A percentile compares a stretch with the other conserved stretches of the same genome.
phyloP scores from a whole-genome alignment of 2,888 invertebrate genomes.

The Crocallis elinguaria region DNA sequence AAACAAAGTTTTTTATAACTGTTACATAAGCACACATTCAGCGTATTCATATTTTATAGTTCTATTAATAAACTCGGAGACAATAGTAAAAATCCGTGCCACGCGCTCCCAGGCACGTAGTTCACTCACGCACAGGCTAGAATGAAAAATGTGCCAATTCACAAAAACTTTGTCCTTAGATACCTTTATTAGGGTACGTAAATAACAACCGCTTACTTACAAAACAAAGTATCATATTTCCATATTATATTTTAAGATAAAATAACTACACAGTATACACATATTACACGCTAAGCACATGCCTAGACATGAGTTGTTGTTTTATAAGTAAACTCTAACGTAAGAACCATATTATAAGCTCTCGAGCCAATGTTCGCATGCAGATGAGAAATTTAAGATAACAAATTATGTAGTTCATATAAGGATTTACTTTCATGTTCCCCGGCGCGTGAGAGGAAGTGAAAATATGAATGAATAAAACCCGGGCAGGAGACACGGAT shows the following conservation, averaged over 20 bases:
- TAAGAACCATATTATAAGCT: constrained; percentile 38
- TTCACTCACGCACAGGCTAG: constrained; percentile 50
- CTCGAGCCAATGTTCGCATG: constrained; percentile 33
- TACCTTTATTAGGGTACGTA: constrained; percentile 38
- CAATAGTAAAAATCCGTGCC: constrained; percentile 52
- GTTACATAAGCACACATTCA: constrained; percentile 35
- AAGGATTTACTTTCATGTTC: constrained; percentile 29
- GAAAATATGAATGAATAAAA: constrained; percentile 51
- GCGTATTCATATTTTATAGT: constrained; percentile 30
- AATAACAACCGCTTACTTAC: constrained; percentile 38
- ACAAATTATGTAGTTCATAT: constrained; percentile 34
- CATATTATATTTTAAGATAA: constrained; percentile 23
- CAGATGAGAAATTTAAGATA: constrained; percentile 37
- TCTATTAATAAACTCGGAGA: constrained; percentile 42
- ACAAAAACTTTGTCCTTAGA: constrained; percentile 50
- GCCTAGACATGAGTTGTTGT: constrained; percentile 28
- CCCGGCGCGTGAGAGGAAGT: constrained; percentile 39
- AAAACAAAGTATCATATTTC: constrained; percentile 26
- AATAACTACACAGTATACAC: constrained; percentile 27
- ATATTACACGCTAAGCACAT: constrained; percentile 30
- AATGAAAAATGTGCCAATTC: constrained; percentile 54
- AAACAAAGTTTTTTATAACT: constrained; percentile 41
- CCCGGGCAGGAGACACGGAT: constrained; percentile 42
- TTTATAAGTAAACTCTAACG: constrained; percentile 29
- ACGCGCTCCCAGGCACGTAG: constrained; percentile 52